Evolutionary conservation across 2,888 invertebrate genomes (phyloP).

Genomic region (Syritta pipiens): DNA sequence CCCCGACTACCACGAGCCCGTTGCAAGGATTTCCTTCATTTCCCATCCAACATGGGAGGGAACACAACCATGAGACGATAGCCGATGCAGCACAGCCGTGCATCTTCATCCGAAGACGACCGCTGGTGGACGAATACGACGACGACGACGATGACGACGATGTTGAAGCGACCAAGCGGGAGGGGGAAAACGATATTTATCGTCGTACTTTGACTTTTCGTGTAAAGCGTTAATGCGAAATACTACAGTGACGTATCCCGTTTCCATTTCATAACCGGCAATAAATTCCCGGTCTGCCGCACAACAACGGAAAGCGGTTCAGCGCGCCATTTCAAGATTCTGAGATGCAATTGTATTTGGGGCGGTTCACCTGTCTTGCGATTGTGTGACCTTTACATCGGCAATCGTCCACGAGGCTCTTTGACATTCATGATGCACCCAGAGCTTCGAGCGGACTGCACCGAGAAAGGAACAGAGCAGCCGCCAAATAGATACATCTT

Average conservation of each 20-base stretch:
- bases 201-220: constrained; percentile 56
- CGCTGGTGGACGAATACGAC: too few relatives aligned
- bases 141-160: too few relatives aligned
- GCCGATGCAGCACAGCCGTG: too few relatives aligned
- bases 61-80: too few relatives aligned
- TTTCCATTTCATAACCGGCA: constrained; percentile 45
- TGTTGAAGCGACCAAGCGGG: constrained; percentile 4
- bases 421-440: constrained; percentile 53
- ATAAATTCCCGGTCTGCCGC: constrained; percentile 39
- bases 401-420: constrained; percentile 48
- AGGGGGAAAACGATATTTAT: constrained; percentile 40
- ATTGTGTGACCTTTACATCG: constrained; percentile 61
- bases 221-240: constrained; percentile 51
- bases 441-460: too few relatives aligned
- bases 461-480: not conserved
- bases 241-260: constrained; percentile 17
- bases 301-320: constrained; percentile 24
- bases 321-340: constrained; percentile 36
- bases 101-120: too few relatives aligned
- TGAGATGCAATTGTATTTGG: constrained; percentile 59
- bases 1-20: too few relatives aligned
- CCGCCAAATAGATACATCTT: constrained; percentile 19
- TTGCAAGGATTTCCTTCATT: too few relatives aligned
- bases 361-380: constrained; percentile 60
- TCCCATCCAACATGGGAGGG: too few relatives aligned